A percentile compares a stretch with the other conserved stretches of the same genome.
Conservation (phyloP, 2,797 vertebrate genomes). For the Balearica regulorum region DNA sequence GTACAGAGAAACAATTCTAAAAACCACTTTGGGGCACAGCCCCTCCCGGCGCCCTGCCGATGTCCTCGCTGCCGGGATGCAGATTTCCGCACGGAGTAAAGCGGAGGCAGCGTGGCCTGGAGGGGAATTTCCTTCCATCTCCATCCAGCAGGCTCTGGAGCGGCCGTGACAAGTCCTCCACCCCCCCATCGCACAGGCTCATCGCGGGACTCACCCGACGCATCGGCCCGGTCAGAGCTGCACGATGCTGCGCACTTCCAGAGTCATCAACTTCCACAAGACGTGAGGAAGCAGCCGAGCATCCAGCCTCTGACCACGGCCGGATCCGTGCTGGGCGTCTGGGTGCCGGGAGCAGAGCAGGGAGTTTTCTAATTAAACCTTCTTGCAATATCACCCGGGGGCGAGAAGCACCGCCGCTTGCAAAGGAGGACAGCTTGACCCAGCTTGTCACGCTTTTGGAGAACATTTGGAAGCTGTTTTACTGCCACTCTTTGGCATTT, state of each 20-base stretch:
- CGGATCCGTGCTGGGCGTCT: rapidly evolving
- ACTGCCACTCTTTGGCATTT: neutral
- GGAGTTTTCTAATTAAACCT: neutral
- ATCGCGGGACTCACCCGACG: rapidly evolving
- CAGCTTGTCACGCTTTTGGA: neutral
- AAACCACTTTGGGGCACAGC: neutral
- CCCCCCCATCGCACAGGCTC: neutral
- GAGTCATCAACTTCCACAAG: neutral
- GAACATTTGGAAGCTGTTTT: neutral
- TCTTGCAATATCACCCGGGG: neutral
- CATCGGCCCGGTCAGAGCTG: rapidly evolving
- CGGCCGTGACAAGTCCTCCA: neutral
- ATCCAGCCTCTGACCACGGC: neutral
- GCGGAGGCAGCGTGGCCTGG: neutral
- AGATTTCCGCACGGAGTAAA: neutral
- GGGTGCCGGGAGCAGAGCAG: neutral
- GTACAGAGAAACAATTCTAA: neutral
- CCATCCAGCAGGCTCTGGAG: neutral
- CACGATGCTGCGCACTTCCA: rapidly evolving
- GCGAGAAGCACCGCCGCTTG: neutral
- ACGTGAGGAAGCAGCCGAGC: rapidly evolving
- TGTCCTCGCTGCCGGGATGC: too few relatives aligned
- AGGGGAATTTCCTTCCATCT: neutral
- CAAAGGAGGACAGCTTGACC: neutral
- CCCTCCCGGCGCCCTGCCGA: neutral